A percentile compares a stretch with the other conserved stretches of the same genome.
These are phyloP conservation scores for Rhinichthys klamathensis DNA, from an alignment of 2,113 vertebrate species.

Conservation along the genomic window DNA sequence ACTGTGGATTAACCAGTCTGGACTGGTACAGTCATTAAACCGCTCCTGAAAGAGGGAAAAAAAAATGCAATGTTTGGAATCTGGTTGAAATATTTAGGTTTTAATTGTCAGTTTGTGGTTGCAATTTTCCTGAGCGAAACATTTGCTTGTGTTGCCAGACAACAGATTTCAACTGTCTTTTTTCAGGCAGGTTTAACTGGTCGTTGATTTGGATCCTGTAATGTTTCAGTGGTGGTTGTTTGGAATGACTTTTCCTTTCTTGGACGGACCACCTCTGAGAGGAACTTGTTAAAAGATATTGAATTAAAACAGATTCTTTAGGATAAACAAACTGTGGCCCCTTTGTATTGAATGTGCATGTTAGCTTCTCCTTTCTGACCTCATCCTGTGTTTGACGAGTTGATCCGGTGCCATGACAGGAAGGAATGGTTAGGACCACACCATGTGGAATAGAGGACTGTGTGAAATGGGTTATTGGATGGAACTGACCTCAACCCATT, in stretches of 20 bases:
- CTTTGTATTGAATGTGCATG: constrained; percentile 35
- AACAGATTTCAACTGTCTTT: constrained; percentile 29
- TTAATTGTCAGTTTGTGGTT: constrained; percentile 19
- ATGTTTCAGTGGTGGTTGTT: constrained; percentile 39
- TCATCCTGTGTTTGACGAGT: constrained; percentile 18
- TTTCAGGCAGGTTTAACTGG: not conserved
- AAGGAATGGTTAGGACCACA: not conserved
- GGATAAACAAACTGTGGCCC: constrained; percentile 45
- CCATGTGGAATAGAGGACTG: constrained; percentile 3
- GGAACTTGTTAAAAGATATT: constrained; percentile 35
- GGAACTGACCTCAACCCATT: not conserved
- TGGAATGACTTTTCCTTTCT: constrained; percentile 37
- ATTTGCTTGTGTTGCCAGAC: constrained; percentile 35
- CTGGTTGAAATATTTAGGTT: constrained; percentile 22
- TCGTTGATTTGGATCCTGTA: constrained; percentile 24
- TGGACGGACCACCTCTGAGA: constrained; percentile 36
- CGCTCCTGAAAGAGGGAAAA: constrained; percentile 42
- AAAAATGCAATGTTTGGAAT: not conserved
- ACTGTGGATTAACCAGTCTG: constrained; percentile 64
- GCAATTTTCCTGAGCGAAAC: not conserved
- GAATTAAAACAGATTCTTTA: constrained; percentile 42
- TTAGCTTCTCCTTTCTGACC: constrained; percentile 20
- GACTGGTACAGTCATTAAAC: constrained; percentile 69
- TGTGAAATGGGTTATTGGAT: constrained; percentile 27
- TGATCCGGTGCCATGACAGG: constrained; percentile 23